Conservation (phyloP, 2,888 invertebrate species). For the Cheilosia vernalis region DNA sequence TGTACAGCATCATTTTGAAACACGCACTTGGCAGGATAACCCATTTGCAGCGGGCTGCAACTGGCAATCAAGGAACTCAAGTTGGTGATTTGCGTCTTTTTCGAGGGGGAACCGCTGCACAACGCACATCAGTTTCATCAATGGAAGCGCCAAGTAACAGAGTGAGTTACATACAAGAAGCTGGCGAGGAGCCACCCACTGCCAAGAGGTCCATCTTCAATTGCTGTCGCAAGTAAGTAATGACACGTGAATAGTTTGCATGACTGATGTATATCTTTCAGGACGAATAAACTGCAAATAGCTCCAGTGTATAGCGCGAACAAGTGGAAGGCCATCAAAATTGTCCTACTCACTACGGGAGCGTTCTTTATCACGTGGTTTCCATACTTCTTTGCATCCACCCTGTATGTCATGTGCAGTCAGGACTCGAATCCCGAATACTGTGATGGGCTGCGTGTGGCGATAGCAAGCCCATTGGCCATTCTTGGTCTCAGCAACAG, state of each 20-base stretch:
- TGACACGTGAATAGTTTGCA: neutral
- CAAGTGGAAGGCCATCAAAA: conserved; percentile 86
- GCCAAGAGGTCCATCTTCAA: conserved; percentile 54
- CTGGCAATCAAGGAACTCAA: conserved; percentile 78
- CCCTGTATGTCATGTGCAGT: conserved; percentile 85
- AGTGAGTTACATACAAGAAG: conserved; percentile 54
- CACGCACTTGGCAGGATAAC: conserved; percentile 85
- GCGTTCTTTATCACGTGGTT: conserved; percentile 87
- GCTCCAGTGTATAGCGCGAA: conserved; percentile 82
- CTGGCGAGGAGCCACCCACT: conserved; percentile 7
- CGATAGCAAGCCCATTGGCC: conserved; percentile 86
- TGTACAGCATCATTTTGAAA: conserved; percentile 86
- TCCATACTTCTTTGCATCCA: conserved; percentile 86
- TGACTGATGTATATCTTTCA: conserved; percentile 5
- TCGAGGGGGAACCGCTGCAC: conserved; percentile 75
- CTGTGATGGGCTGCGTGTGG: conserved; percentile 84
- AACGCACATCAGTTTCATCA: conserved; percentile 9
- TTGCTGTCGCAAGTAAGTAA: conserved; percentile 69
- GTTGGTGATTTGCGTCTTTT: conserved; percentile 79
- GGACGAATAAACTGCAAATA: conserved; percentile 59
- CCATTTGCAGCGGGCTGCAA: conserved; percentile 83
- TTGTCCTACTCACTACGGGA: conserved; percentile 86
- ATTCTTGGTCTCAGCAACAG: conserved; percentile 86
- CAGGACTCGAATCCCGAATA: conserved; percentile 83
- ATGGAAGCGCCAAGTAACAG: conserved; percentile 12